These are phyloP conservation scores for Zapornia atra DNA, from an alignment of 2,113 vertebrate species.

Conservation along the genomic window DNA sequence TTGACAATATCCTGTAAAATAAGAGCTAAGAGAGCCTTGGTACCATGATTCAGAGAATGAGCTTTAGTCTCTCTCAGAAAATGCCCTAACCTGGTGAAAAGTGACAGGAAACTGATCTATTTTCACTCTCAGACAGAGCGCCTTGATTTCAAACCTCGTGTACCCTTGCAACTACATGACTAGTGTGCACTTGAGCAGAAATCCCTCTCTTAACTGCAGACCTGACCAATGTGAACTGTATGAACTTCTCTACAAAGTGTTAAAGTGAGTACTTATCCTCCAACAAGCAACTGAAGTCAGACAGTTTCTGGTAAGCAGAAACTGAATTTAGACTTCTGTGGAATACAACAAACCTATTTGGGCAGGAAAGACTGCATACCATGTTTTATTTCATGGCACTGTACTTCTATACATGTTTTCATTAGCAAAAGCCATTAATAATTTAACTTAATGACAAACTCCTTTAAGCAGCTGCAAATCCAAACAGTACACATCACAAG, in stretches of 20 bases:
- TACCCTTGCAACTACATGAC: no score
- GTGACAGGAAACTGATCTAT: background rate
- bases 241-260: background rate
- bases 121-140: background rate
- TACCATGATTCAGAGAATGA: background rate
- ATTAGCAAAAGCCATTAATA: background rate
- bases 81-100: background rate
- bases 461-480: background rate
- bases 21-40: background rate
- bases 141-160: background rate
- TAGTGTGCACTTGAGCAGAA: background rate
- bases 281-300: background rate
- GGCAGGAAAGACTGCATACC: background rate
- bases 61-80: background rate
- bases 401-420: background rate
- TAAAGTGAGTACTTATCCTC: background rate
- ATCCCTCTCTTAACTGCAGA: background rate
- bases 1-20: no score
- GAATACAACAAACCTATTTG: background rate
- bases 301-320: background rate
- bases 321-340: background rate
- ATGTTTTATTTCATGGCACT: background rate
- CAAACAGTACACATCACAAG: background rate
- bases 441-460: background rate
- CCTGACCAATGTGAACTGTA: background rate